These are phyloP conservation scores for Onychostoma macrolepis DNA, from an alignment of 2,113 vertebrate genomes.

Conservation along the genomic window DNA sequence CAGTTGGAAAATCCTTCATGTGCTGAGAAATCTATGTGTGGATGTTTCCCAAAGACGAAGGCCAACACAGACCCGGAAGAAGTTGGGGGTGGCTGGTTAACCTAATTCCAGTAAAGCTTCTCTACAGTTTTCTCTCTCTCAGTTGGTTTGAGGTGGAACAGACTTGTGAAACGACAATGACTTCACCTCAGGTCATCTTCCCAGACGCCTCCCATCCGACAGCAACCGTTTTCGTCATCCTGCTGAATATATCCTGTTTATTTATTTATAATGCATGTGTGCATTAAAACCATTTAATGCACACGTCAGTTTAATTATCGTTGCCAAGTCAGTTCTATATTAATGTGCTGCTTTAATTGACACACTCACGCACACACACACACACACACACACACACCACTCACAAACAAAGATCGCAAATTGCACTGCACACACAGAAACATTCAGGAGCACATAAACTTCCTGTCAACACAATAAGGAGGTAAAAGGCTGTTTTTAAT, in stretches of 20 bases:
- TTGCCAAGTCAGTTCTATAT: too few species aligned
- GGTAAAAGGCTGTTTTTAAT: too few species aligned
- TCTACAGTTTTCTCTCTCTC: conserved; percentile 26
- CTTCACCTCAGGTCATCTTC: conserved; percentile 71
- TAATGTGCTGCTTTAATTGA: too few species aligned
- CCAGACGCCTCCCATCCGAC: conserved; percentile 59
- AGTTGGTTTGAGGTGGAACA: conserved; percentile 49
- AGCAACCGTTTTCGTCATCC: conserved; percentile 55
- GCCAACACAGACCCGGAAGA: background rate
- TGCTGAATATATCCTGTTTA: conserved; percentile 65
- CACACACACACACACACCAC: too few species aligned
- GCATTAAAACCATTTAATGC: too few species aligned
- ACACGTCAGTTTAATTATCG: too few species aligned
- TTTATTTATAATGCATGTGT: too few species aligned
- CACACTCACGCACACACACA: too few species aligned
- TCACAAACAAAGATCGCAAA: too few species aligned
- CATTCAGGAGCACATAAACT: too few species aligned
- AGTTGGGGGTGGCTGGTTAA: conserved; percentile 24
- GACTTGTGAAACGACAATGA: conserved; percentile 66
- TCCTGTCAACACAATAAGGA: too few species aligned
- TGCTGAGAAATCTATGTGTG: conserved; percentile 65
- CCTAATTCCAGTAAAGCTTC: conserved; percentile 38
- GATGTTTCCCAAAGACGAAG: conserved; percentile 7
- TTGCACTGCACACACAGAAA: too few species aligned
- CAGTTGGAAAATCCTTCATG: conserved; percentile 40